A percentile compares a stretch with the other conserved stretches of the same genome.
Conservation (phyloP, 1,140 invertebrate species). For the Eubasilissa regina region DNA sequence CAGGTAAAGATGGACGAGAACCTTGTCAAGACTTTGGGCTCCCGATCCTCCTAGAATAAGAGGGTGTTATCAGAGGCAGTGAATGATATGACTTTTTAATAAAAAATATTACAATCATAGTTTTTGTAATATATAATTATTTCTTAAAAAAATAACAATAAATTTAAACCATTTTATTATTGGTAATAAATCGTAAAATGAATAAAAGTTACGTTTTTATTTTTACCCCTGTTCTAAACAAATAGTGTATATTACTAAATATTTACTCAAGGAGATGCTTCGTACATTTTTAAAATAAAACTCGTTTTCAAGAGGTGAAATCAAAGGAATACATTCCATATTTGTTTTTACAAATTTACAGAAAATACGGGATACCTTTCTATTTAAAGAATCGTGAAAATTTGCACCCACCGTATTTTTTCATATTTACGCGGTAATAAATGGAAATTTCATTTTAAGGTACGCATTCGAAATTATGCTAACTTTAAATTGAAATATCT, state of each 20-base stretch:
- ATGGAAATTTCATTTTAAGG: background rate
- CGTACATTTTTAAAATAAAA: background rate
- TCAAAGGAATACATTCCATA: constrained; percentile 18
- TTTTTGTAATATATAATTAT: no score
- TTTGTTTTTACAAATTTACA: background rate
- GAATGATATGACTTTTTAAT: no score
- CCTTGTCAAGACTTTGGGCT: no score
- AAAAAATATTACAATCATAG: no score
- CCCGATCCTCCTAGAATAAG: no score
- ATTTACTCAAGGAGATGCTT: background rate
- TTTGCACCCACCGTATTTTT: constrained; percentile 4
- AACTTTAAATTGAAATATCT: no score
- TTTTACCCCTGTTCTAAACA: constrained; percentile 21
- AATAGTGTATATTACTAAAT: background rate
- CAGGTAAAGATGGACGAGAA: no score
- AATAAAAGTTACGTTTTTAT: background rate
- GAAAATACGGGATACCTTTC: background rate
- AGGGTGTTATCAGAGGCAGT: no score
- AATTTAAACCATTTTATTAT: no score
- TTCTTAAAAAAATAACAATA: no score
- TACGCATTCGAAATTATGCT: background rate
- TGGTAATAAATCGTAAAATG: no score
- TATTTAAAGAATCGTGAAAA: background rate
- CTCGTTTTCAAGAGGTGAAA: background rate
- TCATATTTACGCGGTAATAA: background rate